phyloP scores from a whole-genome alignment of 2,888 invertebrate species.

The Drepanosiphum platanoidis region DNA sequence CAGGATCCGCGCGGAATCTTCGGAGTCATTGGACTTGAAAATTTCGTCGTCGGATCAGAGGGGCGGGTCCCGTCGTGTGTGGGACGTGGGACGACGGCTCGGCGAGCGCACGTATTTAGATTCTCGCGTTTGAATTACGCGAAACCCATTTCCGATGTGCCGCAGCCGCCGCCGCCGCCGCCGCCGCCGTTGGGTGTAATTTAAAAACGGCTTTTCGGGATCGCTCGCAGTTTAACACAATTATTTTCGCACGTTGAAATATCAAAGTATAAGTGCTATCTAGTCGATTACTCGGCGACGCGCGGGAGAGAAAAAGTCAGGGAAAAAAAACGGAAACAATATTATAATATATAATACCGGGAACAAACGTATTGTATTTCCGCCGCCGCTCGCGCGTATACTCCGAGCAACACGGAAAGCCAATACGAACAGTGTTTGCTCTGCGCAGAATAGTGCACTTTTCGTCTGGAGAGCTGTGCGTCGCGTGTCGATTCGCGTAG shows the following conservation, averaged over 20 bases:
- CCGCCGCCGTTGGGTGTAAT: neutral
- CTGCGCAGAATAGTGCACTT: constrained; percentile 15
- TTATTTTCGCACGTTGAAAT: constrained; percentile 4
- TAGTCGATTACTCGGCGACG: constrained; percentile 11
- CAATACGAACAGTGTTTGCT: constrained; percentile 44
- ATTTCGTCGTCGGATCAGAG: neutral
- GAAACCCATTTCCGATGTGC: no score
- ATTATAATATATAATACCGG: neutral
- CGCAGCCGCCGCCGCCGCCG: neutral
- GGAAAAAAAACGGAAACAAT: constrained; percentile 47
- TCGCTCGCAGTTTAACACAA: constrained; percentile 14
- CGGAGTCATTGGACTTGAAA: neutral
- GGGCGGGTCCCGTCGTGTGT: no score
- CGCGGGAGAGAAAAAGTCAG: neutral
- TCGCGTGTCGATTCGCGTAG: neutral
- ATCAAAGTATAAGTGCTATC: constrained; percentile 1
- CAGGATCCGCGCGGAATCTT: neutral
- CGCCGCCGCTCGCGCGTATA: neutral
- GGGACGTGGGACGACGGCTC: no score
- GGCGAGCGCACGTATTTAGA: no score
- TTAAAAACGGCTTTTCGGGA: neutral
- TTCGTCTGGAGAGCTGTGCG: constrained; percentile 4
- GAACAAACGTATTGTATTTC: constrained; percentile 15
- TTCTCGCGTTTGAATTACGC: no score
- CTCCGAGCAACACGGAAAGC: constrained; percentile 41